A percentile compares a stretch with the other conserved stretches of the same genome.
These are phyloP conservation scores for Crotalus horridus DNA, from an alignment of 2,113 vertebrate species.

Conservation along the genomic window DNA sequence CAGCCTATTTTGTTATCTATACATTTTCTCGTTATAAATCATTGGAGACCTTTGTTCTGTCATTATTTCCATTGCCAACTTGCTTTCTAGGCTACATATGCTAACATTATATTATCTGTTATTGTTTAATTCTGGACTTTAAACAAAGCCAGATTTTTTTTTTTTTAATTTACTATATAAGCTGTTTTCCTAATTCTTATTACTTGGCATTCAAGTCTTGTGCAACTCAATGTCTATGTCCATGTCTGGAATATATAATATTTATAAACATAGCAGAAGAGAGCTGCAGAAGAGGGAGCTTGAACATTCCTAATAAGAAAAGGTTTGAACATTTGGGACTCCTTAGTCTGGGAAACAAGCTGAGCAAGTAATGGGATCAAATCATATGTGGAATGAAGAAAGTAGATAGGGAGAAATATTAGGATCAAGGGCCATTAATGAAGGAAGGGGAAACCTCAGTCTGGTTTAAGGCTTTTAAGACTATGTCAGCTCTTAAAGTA, in stretches of 20 bases:
- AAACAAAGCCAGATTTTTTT: constrained; percentile 41
- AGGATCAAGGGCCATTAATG: neutral
- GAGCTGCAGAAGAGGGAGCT: neutral
- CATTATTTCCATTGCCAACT: neutral
- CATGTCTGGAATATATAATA: neutral
- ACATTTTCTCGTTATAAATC: neutral
- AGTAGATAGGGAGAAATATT: neutral
- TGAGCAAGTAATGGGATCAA: neutral
- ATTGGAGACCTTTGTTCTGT: neutral
- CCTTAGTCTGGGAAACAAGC: neutral
- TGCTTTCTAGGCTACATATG: neutral
- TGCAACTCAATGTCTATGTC: neutral
- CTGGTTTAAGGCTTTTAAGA: neutral
- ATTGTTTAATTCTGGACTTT: constrained; percentile 55
- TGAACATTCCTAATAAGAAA: neutral
- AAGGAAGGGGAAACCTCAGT: neutral
- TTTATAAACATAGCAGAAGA: neutral
- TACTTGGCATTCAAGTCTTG: neutral
- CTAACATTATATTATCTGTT: constrained; percentile 27
- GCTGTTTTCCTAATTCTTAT: neutral
- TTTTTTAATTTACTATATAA: neutral
- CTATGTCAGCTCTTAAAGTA: neutral
- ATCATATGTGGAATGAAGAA: neutral
- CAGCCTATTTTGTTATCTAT: neutral
- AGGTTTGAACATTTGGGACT: neutral